phyloP scores from a whole-genome alignment of 1,140 invertebrate genomes.

The Fopius arisanus region DNA sequence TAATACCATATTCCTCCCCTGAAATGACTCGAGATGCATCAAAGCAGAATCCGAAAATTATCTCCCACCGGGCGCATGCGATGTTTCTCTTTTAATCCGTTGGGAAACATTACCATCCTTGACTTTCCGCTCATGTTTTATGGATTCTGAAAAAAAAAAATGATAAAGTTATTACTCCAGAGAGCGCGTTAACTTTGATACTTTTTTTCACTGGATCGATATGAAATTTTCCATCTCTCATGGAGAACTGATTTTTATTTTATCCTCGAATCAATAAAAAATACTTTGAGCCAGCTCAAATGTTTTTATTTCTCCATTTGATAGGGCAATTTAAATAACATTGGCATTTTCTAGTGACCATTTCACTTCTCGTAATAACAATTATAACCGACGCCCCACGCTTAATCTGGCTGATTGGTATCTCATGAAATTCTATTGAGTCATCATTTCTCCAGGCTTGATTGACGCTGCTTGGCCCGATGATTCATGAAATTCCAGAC shows the following conservation, averaged over 20 bases:
- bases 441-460: background rate
- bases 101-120: background rate
- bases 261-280: background rate
- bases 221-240: background rate
- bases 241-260: background rate
- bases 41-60: background rate
- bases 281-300: background rate
- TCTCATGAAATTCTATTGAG: conserved; percentile 17
- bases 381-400: background rate
- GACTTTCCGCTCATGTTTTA: background rate
- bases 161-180: background rate
- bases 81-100: background rate
- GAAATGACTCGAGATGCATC: background rate
- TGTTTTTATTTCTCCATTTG: too few species aligned
- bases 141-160: background rate
- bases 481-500: background rate
- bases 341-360: background rate
- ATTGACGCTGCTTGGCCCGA: conserved; percentile 17
- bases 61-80: background rate
- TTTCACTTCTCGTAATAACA: background rate
- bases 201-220: background rate
- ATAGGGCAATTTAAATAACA: too few species aligned
- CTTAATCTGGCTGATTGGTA: conserved; percentile 4
- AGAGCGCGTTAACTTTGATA: background rate
- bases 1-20: background rate